Base-by-base conservation (phyloP, 92 coral and sea anemone species). In the Epizoanthus rinbou region DNA sequence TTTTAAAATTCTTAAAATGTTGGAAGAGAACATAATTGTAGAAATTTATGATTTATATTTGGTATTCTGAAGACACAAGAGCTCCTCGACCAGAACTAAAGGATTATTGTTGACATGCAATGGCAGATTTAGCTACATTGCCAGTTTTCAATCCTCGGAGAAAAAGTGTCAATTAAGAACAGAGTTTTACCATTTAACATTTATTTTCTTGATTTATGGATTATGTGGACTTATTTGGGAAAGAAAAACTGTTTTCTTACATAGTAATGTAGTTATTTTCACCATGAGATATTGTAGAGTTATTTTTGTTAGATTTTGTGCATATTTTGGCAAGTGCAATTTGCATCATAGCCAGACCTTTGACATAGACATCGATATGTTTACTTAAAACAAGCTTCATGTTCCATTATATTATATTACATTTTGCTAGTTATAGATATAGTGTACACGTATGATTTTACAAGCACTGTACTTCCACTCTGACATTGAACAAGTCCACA, bases 81-180 rank as follows among this genome's bases (percentile, higher is more conserved):
- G 33, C 21, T 23, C 23, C 69, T 78, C 28, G 64, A 35, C 82
- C 71, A 2, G 71, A 78, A 78, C 56, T 23, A 75, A 75, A 18
- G 71, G 24, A 22, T 62, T 41, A 13, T 54, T 19, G 23, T 75
- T 75, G 19, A 41, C 60, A 17, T 58, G 41, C 68, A 37, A 75
- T 75, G 81, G 52, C 60, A 35, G 54, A 75, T 75, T 43, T 47
- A 31, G 24, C 67, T 31, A 58, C 52, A 75, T 15, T 33, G n/a
- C 18, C 35, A 43, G 80, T 39, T 45, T 47, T 69, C 70, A 65
- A 17, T 74, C 0, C 14, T 70, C 53, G 6, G 11, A 74, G 28
- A 54, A 25, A 23, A 74, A 1, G 64, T 28, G 14, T 41, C 23
- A 78, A 58, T 35, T 31, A 17, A 73, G 56, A 18, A 41, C 59